A percentile compares a stretch with the other conserved stretches of the same genome.
phyloP scores from a whole-genome alignment of 2,888 invertebrate species.

The Heliconius ismenius region DNA sequence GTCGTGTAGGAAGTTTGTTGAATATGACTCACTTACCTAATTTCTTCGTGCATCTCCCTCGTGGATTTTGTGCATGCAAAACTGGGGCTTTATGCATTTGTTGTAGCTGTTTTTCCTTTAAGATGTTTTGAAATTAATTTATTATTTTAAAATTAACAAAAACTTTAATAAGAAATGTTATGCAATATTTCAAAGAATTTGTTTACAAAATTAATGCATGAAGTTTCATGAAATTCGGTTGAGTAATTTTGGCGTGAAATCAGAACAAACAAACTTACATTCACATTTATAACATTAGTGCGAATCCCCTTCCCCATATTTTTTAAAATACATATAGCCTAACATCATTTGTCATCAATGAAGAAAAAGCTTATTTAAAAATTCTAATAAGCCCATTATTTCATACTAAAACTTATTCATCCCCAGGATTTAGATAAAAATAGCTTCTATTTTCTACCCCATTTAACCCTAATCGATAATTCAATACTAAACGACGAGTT shows the following conservation, averaged over 20 bases:
- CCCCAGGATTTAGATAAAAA: constrained; percentile 34
- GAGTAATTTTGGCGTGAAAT: no score
- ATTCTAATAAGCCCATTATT: not conserved
- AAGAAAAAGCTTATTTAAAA: no score
- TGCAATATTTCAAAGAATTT: no score
- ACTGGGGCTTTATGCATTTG: constrained; percentile 19
- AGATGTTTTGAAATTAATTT: not conserved
- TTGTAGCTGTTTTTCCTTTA: constrained; percentile 20
- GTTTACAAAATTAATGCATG: no score
- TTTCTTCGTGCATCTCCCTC: constrained; percentile 28
- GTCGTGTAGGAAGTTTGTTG: constrained; percentile 32
- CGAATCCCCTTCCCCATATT: no score
- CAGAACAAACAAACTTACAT: no score
- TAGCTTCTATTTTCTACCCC: constrained; percentile 43
- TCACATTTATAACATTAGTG: no score
- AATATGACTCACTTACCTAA: constrained; percentile 37
- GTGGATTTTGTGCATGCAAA: constrained; percentile 24
- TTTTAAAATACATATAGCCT: no score
- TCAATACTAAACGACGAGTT: constrained; percentile 41
- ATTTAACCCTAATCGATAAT: constrained; percentile 47
- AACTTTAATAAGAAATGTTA: no score
- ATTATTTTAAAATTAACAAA: no score
- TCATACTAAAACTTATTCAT: constrained; percentile 22
- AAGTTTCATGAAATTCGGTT: no score
- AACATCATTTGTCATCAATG: no score